Evolutionary conservation across 2,888 invertebrate genomes (phyloP), one percentile per base, ranked within the genome.

Genomic region (Psylliodes chrysocephalus): DNA sequence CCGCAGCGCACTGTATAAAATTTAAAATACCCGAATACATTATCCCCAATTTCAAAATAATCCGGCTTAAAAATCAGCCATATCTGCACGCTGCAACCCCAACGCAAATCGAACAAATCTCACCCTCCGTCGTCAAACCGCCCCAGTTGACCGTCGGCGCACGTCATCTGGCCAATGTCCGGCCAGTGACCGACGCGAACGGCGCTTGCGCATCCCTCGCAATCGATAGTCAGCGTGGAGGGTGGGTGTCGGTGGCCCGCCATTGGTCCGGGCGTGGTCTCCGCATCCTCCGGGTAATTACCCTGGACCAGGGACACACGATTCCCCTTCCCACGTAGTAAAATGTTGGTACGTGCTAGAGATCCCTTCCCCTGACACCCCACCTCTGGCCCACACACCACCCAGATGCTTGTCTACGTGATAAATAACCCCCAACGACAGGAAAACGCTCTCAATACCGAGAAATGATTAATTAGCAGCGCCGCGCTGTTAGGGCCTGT

Each of bases 401-500:
- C 52, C 54, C 60, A 17, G 59, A 49, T 59, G 59, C 66, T 67
- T 62, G 61, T 64, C 65, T 64, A 74, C 77, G 80, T 82, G 81
- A 82, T 82, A 81, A 81, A 82, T 82, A 82, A 82, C 81, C 79
- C 76, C 72, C 74, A 73, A 73, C 79, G 80, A 82, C 82, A 82
- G 81, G 81, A 79, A 81, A 82, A 81, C 80, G 81, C 82, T 82
- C 80, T 82, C 82, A 81, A 81, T 81, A 81, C 79, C 79, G 78
- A 77, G 77, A 78, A 80, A 82, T 82, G 82, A 82, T 82, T 82
- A 82, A 82, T 82, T 82, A 82, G 81, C 78, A 30, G 54, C 68
- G 66, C 71, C 71, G 56, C 30, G 35, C 42, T 33, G 38, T 57
- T 44, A 44, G 69, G 52, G 51, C 53, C 61, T 69, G 71, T 72